Conservation (phyloP, 2,888 invertebrate genomes). For the Cataglyphis cursor region DNA sequence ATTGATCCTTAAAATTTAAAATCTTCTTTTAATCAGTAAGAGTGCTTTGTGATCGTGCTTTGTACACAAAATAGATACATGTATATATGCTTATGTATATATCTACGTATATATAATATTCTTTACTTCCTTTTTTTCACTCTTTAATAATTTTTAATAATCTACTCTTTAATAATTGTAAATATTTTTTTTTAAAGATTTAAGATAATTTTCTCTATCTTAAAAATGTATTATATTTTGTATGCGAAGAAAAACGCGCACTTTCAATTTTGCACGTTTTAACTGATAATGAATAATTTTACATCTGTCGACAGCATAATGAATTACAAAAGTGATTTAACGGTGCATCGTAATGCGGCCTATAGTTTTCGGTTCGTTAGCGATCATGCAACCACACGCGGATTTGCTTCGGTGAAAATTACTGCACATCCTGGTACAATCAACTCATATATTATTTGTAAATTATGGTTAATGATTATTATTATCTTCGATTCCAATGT, state of each 20-base stretch:
- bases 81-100: not conserved
- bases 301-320: not conserved
- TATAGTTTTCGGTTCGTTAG: constrained; percentile 48
- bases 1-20: not conserved
- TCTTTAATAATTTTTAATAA: not conserved
- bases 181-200: not conserved
- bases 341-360: constrained; percentile 13
- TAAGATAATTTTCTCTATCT: not conserved
- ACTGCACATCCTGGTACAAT: constrained; percentile 48
- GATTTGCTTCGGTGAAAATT: constrained; percentile 48
- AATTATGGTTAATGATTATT: constrained; percentile 66
- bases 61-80: not conserved
- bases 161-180: not conserved
- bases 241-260: not conserved
- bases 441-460: constrained; percentile 60
- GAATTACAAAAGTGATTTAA: constrained; percentile 40
- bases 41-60: not conserved
- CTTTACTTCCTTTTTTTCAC: not conserved
- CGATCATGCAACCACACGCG: constrained; percentile 17
- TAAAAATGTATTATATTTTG: not conserved
- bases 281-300: not conserved
- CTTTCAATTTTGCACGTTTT: not conserved
- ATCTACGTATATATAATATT: not conserved
- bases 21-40: not conserved
- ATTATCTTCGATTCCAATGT: constrained; percentile 62